These are phyloP conservation scores for Tenthredo notha DNA, from an alignment of 2,888 invertebrate species.

Conservation along the genomic window DNA sequence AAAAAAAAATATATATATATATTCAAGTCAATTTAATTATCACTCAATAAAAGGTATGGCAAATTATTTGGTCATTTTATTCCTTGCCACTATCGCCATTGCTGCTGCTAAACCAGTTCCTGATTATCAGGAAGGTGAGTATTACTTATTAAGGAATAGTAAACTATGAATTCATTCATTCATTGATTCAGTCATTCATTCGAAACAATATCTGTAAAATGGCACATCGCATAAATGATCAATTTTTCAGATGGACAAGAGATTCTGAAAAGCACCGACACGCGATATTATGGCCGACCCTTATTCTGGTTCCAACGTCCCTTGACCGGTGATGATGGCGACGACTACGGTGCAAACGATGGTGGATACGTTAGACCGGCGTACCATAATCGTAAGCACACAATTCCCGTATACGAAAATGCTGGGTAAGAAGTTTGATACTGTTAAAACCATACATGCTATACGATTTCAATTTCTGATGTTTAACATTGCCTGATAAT, in stretches of 20 bases:
- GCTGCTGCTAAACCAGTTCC: slow-evolving; percentile 9
- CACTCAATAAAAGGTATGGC: slow-evolving; percentile 2
- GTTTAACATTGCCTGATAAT: no score
- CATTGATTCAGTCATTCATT: background rate
- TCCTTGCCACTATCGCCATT: background rate
- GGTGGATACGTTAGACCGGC: slow-evolving; percentile 42
- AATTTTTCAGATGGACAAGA: slow-evolving; percentile 55
- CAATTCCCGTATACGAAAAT: background rate
- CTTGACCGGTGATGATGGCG: slow-evolving; percentile 61
- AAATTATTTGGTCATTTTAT: slow-evolving; percentile 4
- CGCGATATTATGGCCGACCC: slow-evolving; percentile 59
- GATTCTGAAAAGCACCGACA: slow-evolving; percentile 56
- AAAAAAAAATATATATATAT: no score
- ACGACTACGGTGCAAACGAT: slow-evolving; percentile 55
- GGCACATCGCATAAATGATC: background rate
- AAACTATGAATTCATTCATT: background rate
- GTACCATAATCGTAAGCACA: background rate
- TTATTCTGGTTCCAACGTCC: slow-evolving; percentile 64
- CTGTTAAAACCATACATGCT: background rate
- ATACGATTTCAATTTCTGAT: background rate
- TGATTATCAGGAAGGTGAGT: slow-evolving; percentile 17
- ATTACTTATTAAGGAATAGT: background rate
- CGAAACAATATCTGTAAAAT: background rate
- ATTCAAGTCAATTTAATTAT: background rate
- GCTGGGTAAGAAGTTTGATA: slow-evolving; percentile 23